These are phyloP conservation scores for Vimba vimba DNA, from an alignment of 2,113 vertebrate genomes.

Conservation along the genomic window DNA sequence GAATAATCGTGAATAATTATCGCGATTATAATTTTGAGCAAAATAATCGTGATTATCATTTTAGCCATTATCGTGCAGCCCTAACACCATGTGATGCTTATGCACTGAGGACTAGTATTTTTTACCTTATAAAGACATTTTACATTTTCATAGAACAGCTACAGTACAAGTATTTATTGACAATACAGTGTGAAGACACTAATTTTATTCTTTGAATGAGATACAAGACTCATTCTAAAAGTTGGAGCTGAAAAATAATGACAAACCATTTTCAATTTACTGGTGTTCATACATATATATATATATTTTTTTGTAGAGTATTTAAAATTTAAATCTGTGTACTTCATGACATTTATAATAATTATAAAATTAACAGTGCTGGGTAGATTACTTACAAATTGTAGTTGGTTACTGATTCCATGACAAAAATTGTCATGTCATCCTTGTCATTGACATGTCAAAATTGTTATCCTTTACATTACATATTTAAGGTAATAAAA, in stretches of 20 bases:
- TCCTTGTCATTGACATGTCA: too few relatives aligned
- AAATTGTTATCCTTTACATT: too few relatives aligned
- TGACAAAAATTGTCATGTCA: too few relatives aligned
- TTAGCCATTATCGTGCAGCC: too few relatives aligned
- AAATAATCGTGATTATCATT: too few relatives aligned
- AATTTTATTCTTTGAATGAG: not conserved
- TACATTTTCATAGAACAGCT: not conserved
- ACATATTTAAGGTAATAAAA: too few relatives aligned
- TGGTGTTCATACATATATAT: not conserved
- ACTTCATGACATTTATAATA: not conserved
- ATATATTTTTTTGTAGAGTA: not conserved
- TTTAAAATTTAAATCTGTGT: not conserved
- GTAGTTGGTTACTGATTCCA: too few relatives aligned
- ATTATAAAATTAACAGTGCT: not conserved
- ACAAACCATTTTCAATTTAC: not conserved
- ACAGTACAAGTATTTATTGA: not conserved
- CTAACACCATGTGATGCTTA: conserved; percentile 56
- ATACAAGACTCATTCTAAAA: not conserved
- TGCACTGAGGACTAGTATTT: conserved; percentile 61
- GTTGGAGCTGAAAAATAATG: not conserved
- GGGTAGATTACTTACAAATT: too few relatives aligned
- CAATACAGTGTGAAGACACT: not conserved
- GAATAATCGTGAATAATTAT: too few relatives aligned
- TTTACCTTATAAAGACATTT: conserved; percentile 69
- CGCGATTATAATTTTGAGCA: too few relatives aligned